A percentile compares a stretch with the other conserved stretches of the same genome.
Evolutionary conservation across 1,140 invertebrate species (phyloP).

Genomic region (Plodia interpunctella): DNA sequence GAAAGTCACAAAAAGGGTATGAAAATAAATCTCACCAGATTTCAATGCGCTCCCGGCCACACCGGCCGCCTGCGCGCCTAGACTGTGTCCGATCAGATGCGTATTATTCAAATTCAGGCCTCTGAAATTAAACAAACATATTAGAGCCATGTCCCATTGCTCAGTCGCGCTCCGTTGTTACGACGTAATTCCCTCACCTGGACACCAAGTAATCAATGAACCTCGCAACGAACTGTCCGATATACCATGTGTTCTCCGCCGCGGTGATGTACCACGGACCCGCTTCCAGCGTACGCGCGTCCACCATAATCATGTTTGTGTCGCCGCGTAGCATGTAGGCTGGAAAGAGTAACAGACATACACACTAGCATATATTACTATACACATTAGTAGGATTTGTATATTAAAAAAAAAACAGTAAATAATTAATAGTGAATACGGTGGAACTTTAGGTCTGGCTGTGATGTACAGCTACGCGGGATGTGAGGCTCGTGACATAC

Average conservation of each 20-base stretch:
- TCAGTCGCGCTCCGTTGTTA: too few species aligned
- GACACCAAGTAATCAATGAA: conserved; percentile 78
- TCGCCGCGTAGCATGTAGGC: conserved; percentile 75
- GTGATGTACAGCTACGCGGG: too few species aligned
- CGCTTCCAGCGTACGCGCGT: conserved; percentile 71
- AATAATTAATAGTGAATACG: too few species aligned
- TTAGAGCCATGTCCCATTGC: too few species aligned
- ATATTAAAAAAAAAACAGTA: too few species aligned
- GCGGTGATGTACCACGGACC: conserved; percentile 79
- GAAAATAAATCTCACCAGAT: conserved; percentile 41
- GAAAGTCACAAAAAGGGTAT: too few species aligned
- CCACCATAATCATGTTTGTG: conserved; percentile 75
- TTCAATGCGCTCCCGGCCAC: conserved; percentile 68
- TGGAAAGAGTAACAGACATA: conserved; percentile 24
- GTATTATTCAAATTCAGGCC: conserved; percentile 50
- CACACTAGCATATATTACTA: too few species aligned
- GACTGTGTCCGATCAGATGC: conserved; percentile 79
- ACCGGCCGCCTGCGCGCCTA: conserved; percentile 79
- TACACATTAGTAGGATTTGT: too few species aligned
- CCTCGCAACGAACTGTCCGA: conserved; percentile 71
- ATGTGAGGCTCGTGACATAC: too few species aligned
- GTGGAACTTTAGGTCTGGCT: too few species aligned
- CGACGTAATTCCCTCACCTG: conserved; percentile 49
- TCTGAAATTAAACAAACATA: conserved; percentile 35
- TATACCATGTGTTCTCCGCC: conserved; percentile 74